Evolutionary conservation across 2,797 vertebrate genomes (phyloP), one percentile per base, ranked within the genome.

Genomic region (Hemitrygon akajei): DNA sequence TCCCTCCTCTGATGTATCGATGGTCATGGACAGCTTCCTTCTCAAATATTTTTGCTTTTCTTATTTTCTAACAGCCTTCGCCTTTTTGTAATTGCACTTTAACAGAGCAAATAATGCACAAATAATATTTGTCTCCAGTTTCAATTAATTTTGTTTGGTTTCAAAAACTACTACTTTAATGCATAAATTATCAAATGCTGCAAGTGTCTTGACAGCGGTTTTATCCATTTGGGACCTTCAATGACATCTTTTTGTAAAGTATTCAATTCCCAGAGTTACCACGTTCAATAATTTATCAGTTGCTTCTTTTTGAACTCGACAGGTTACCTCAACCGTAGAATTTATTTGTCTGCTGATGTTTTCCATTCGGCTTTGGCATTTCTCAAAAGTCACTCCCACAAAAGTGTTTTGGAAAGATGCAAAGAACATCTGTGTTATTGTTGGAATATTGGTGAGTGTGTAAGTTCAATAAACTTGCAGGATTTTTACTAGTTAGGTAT

Each of bases 381-480:
- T 98, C 93, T 97, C 98, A 75, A 97, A 97, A 94, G 97, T 99
- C 94, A 98, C 98, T 56, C 97, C 96, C 56, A 95, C 96, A 3
- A 95, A 94, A 0, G 95, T 97, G 34, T 99, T 99, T 96, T 98
- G 98, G 98, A 99, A 97, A 95, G 98, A 99, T 94, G 97, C 97
- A 27, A 99, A 99, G 94, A 99, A 99, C 95, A 98, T 99, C 95
- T 99, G 98, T 96, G 97, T 99, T 95, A 96, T 99, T 91, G 95
- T 96, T 94, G 97, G 97, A 80, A 95, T 98, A 47, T 30, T 95
- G 96, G 98, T 99, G 96, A 96, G 97, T 40, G 34, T 69, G 37
- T 12, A 93, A 73, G 30, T 27, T 16, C 12, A 84, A 93, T 25
- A n/a, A 71, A 5, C 12, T 2, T 34, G 60, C 0, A 18, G 79